A percentile compares a stretch with the other conserved stretches of the same genome.
phyloP scores from a whole-genome alignment of 2,113 vertebrate species.

The Macquaria ambigua region DNA sequence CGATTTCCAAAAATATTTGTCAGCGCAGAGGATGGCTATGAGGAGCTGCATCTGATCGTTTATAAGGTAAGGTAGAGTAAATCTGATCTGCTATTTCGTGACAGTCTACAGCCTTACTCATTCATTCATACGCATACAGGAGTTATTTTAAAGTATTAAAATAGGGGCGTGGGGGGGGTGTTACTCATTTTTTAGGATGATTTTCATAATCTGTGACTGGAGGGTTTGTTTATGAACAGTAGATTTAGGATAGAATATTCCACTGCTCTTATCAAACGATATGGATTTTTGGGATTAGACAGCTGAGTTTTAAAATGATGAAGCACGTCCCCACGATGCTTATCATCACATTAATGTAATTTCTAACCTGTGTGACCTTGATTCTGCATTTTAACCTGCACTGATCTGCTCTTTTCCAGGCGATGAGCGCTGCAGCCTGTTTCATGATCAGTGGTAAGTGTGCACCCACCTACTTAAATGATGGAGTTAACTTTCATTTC shows the following conservation, averaged over 20 bases:
- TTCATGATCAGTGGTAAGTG: constrained; percentile 97
- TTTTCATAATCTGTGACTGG: constrained; percentile 60
- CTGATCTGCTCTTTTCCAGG: constrained; percentile 83
- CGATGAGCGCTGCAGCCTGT: constrained; percentile 98
- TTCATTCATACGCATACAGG: background rate
- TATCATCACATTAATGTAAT: constrained; percentile 56
- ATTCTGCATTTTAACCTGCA: constrained; percentile 40
- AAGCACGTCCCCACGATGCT: constrained; percentile 21
- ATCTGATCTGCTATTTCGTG: background rate
- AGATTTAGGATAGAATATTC: constrained; percentile 45
- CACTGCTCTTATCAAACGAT: constrained; percentile 44
- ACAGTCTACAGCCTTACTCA: background rate
- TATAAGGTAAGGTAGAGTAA: constrained; percentile 90
- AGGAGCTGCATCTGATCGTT: constrained; percentile 97
- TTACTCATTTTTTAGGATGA: constrained; percentile 37
- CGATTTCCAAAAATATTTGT: constrained; percentile 98
- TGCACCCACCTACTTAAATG: background rate
- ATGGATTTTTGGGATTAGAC: constrained; percentile 67
- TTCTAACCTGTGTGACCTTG: constrained; percentile 47
- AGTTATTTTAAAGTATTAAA: constrained; percentile 34
- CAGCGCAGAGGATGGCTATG: constrained; percentile 89
- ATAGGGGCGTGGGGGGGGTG: background rate
- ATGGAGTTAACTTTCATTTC: background rate
- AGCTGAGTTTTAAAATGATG: constrained; percentile 65
- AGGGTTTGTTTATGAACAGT: constrained; percentile 46